A percentile compares a stretch with the other conserved stretches of the same genome.
These are phyloP conservation scores for Leucopsar rothschildi DNA, from an alignment of 2,113 vertebrate genomes.

Conservation along the genomic window DNA sequence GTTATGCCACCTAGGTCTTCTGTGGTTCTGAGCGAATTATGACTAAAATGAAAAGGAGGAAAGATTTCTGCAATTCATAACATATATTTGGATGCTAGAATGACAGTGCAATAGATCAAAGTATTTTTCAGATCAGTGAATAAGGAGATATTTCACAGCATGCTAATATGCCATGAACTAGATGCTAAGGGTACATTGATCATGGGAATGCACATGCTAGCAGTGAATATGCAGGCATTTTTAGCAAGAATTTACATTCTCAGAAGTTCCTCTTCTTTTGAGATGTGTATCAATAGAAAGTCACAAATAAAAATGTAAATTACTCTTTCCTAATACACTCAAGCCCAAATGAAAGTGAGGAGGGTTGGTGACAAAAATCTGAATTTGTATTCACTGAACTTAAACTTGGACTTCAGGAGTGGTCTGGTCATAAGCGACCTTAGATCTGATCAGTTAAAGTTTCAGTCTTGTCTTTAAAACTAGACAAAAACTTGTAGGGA, in stretches of 20 bases:
- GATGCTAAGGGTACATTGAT: neutral
- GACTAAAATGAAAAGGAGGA: neutral
- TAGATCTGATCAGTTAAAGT: neutral
- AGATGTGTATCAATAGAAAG: neutral
- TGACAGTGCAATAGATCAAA: neutral
- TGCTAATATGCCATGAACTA: neutral
- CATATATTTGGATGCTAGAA: neutral
- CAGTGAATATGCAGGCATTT: neutral
- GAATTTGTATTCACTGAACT: neutral
- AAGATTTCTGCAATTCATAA: neutral
- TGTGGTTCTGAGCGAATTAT: neutral
- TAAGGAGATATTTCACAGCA: neutral
- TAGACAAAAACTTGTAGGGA: neutral
- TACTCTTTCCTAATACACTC: neutral
- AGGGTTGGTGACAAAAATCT: neutral
- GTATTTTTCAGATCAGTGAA: neutral
- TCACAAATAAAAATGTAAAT: neutral
- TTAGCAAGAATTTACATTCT: neutral
- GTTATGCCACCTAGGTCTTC: slow-evolving; percentile 2
- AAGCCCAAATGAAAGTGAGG: neutral
- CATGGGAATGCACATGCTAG: neutral
- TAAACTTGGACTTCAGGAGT: neutral
- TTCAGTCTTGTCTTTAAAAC: neutral
- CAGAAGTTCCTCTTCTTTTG: neutral
- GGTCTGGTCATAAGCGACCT: neutral